Evolutionary conservation across 2,797 vertebrate genomes (phyloP).

Genomic region (Pangasius sanitwongsei): DNA sequence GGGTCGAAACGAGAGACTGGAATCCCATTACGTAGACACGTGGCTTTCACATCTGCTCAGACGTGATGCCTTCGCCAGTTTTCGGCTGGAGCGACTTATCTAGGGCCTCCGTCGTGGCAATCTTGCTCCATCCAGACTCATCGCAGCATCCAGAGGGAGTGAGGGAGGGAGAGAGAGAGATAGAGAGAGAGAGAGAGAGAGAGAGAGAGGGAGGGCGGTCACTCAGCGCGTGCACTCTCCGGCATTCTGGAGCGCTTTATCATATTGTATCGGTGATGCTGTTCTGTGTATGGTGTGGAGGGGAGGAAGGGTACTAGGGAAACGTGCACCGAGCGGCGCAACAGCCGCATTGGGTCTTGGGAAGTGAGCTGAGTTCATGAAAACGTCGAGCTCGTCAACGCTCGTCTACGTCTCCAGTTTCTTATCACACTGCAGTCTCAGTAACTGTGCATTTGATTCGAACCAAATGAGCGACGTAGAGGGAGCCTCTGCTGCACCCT

Average conservation of each 20-base stretch:
- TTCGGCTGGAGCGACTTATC: background rate
- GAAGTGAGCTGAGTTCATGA: conserved; percentile 1
- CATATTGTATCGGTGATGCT: conserved; percentile 15
- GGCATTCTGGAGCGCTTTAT: conserved; percentile 17
- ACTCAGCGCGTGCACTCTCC: background rate
- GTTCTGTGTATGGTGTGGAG: background rate
- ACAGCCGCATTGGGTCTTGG: conserved; percentile 26
- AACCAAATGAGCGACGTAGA: no score
- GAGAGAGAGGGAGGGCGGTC: conserved; percentile 11
- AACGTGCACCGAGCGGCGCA: conserved; percentile 14
- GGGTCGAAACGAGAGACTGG: conserved; percentile 74
- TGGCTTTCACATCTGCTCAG: conserved; percentile 60
- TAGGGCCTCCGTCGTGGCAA: conserved; percentile 5
- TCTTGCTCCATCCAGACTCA: conserved; percentile 11
- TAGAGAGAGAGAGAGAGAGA: background rate
- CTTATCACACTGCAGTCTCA: background rate
- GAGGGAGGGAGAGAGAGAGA: background rate
- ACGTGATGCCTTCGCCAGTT: background rate
- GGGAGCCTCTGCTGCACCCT: background rate
- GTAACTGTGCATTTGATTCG: background rate
- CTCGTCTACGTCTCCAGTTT: background rate
- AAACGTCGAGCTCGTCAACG: background rate
- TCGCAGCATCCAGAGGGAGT: conserved; percentile 11
- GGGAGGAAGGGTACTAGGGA: background rate
- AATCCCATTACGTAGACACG: conserved; percentile 78